Base-by-base conservation (phyloP, 1,140 invertebrate species). In the Drosophila lacertosa region DNA sequence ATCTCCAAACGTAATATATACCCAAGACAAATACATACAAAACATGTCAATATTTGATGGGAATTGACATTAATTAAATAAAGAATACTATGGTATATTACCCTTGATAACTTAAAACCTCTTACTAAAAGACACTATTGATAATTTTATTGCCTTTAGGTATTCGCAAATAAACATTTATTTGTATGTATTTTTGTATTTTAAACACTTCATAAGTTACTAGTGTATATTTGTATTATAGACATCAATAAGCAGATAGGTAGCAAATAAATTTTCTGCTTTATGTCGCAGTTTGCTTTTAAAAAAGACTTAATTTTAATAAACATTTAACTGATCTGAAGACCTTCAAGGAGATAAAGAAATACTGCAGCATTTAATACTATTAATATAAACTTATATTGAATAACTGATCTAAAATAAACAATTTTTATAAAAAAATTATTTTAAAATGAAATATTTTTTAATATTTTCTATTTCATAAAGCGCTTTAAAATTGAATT, bases 111-210 rank as follows among this genome's bases (percentile, higher is more conserved):
- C 20, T 10, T 39, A 11, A 58, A 45, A 72, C 45, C 15, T 63
- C 48, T 76, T 40, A 59, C 33, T 47, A 62, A 76, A 74, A 86
- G 76, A 84, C 68, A 77, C 51, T 77, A 48, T 57, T 77, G 45
- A 84, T 86, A 80, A 86, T 84, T 57, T 66, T 68, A 76, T 62
- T 39, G 39, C 26, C 51, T 60, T 62, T 76, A 80, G 62, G 33
- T 40, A 40, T 6, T 54, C 62, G 44, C 68, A 80, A 69, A 76
- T 67, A 53, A 84, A 63, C 39, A 64, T 62, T 78, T 84, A 76
- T 84, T 86, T 83, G 51, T 83, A 74, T 62, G 55, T 64, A 73
- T 76, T 84, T 84, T 83, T 75, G 76, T 84, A 83, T 83, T 84
- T 65, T 67, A 75, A 71, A 71, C 32, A 50, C 44, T 33, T 68